These are phyloP conservation scores for Tokudaia muenninki DNA, from an alignment of 2,797 vertebrate genomes.

Conservation along the genomic window DNA sequence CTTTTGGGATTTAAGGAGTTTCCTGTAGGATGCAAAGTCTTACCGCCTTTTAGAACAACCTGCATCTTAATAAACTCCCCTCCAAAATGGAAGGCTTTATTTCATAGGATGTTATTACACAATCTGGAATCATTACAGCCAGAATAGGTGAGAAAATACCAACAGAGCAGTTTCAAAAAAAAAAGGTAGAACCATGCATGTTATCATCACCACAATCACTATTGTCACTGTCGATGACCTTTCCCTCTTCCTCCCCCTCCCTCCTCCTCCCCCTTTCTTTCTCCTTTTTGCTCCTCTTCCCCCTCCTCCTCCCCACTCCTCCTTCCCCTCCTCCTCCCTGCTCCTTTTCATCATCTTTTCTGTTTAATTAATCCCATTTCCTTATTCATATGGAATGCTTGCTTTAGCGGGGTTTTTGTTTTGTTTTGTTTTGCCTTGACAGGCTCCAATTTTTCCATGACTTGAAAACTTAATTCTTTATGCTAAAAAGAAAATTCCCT, in stretches of 20 bases:
- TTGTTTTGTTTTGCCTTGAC: conserved; percentile 76
- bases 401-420: conserved; percentile 60
- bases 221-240: neutral
- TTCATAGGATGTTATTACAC: neutral
- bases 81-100: neutral
- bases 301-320: neutral
- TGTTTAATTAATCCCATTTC: conserved; percentile 5
- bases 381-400: neutral
- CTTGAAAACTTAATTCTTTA: conserved; percentile 80
- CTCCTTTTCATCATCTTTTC: neutral
- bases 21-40: neutral
- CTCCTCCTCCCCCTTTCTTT: too few relatives aligned
- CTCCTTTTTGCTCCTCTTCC: too few relatives aligned
- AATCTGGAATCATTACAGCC: neutral
- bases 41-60: neutral
- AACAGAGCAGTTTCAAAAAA: neutral
- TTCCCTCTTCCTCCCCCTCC: neutral
- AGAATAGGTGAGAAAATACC: neutral
- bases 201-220: neutral
- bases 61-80: neutral
- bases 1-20: neutral
- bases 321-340: too few relatives aligned
- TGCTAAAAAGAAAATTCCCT: conserved; percentile 83
- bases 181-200: neutral
- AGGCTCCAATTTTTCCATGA: conserved; percentile 77